Evolutionary conservation across 2,113 vertebrate species (phyloP), one percentile per base, ranked within the genome.

Genomic region (rabbit (Oryctolagus cuniculus)): DNA sequence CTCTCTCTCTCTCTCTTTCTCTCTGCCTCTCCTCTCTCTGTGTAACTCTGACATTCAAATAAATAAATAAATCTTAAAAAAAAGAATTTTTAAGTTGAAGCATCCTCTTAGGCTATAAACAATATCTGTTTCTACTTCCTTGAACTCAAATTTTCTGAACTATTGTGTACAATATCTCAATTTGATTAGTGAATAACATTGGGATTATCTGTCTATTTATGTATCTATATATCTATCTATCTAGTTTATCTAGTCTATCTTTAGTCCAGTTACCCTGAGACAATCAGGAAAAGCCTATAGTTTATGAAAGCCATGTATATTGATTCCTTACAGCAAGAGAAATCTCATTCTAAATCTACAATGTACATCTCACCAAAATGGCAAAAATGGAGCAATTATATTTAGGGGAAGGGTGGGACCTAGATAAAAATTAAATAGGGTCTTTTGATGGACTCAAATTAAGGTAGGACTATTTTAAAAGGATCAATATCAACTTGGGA

Each of bases 351-450:
- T 69, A 83, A 82, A 67, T 0, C 13, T 10, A 90, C 21, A 16
- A 44, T 13, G 7, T 11, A 13, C 11, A 73, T 29, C 1, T 84
- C 21, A 74, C 4, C 72, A 82, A 75, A 70, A 31, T 73, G 24
- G 5, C 4, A 78, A 82, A 70, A 4, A 51, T 58, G 17, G 25
- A 64, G 7, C 64, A 77, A 92, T 72, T 94, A n/a, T 31, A 51
- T 61, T 87, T 90, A 2, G 27, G 11, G 9, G 2, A 82, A 79
- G 19, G 67, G 2, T 64, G 4, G n/a, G 25, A n/a, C 90, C 66
- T 83, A 49, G n/a, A 22, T 67, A 90, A 94, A 74, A 67, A 31
- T 38, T 38, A 80, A 88, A 70, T 87, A 29, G 89, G 78, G 3
- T 38, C 10, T 58, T 93, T 93, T 64, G n/a, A 75, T 80, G 55